Evolutionary conservation across 2,113 vertebrate species (phyloP).

Genomic region (Lepus timidus): DNA sequence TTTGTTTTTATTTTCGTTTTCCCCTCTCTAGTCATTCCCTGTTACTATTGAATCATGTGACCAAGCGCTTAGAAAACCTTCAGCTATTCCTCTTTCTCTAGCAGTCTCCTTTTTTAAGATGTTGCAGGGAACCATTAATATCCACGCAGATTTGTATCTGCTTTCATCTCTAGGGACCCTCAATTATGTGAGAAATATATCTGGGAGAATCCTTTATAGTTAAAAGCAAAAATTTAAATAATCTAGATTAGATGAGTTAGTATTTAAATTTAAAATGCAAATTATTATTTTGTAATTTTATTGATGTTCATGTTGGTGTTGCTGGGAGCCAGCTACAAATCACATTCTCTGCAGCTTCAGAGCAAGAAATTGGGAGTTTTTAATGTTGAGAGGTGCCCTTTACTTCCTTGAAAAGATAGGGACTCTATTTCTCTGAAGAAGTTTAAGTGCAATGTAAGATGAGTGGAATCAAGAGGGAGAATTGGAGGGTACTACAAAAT

Average conservation of each 20-base stretch:
- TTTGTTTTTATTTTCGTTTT: constrained; percentile 74
- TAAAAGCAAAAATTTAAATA: constrained; percentile 16
- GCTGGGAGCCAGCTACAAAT: neutral
- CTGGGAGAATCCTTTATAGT: neutral
- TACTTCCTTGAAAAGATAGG: neutral
- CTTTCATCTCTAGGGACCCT: neutral
- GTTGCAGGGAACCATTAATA: constrained; percentile 8
- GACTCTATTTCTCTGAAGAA: neutral
- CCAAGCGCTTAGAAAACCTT: constrained; percentile 25
- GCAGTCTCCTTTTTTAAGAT: neutral
- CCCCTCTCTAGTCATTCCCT: constrained; percentile 48
- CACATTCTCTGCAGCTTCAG: neutral
- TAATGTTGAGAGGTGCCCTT: neutral
- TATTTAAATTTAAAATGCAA: neutral
- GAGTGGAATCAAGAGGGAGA: neutral
- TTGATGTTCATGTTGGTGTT: neutral
- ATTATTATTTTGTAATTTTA: neutral
- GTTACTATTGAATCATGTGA: constrained; percentile 55
- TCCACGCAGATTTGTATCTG: neutral
- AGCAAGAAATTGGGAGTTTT: neutral
- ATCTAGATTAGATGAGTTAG: neutral
- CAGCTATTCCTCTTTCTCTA: constrained; percentile 26
- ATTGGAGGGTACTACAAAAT: neutral
- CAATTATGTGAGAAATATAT: constrained; percentile 15
- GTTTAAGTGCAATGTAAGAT: neutral